Conservation (phyloP, 2,888 invertebrate species). For the Torymus tubicola region DNA sequence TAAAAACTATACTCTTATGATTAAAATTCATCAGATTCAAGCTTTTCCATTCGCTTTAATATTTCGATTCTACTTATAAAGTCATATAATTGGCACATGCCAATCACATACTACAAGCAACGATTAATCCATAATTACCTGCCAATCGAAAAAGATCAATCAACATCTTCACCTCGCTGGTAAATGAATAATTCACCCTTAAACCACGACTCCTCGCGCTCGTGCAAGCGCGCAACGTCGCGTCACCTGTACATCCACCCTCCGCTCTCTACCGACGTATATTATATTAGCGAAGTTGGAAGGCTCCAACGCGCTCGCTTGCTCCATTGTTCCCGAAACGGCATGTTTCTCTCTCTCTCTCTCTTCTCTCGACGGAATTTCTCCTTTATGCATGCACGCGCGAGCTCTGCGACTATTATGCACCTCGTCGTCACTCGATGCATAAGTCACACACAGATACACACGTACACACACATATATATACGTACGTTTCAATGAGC, state of each 20-base stretch:
- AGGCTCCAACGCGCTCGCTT: neutral
- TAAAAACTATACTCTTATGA: too few species aligned
- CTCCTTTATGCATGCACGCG: constrained; percentile 14
- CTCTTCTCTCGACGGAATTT: constrained; percentile 16
- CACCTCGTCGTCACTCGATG: constrained; percentile 40
- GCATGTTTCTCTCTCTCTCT: constrained; percentile 19
- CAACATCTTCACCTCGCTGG: too few species aligned
- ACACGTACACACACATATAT: neutral
- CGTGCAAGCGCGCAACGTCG: too few species aligned
- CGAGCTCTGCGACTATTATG: constrained; percentile 20
- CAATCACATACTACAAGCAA: too few species aligned
- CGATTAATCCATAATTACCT: too few species aligned
- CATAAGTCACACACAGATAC: constrained; percentile 40
- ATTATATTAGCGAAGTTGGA: constrained; percentile 46
- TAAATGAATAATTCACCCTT: constrained; percentile 43
- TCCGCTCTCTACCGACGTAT: neutral
- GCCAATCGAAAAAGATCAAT: too few species aligned
- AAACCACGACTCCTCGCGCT: constrained; percentile 1
- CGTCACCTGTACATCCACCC: neutral
- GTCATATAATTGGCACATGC: too few species aligned
- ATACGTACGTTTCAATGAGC: neutral
- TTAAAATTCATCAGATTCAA: too few species aligned
- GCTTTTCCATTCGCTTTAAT: too few species aligned
- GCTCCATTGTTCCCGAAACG: constrained; percentile 34
- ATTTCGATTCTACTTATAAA: too few species aligned